Conservation (phyloP, 1,140 invertebrate species). For the Diorhabda elongata region DNA sequence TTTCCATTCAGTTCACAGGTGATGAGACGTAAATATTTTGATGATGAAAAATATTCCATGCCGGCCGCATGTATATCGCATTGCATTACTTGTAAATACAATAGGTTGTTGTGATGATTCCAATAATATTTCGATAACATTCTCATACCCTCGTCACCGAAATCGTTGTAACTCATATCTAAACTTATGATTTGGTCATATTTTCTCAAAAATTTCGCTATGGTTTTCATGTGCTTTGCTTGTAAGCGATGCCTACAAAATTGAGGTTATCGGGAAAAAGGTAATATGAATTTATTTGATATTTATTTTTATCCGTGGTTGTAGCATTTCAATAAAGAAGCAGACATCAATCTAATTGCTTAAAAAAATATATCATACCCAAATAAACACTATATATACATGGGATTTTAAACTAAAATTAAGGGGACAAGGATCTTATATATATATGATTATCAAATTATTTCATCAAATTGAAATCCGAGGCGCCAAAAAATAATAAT, state of each 20-base stretch:
- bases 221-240: conserved; percentile 49
- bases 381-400: no score
- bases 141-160: conserved; percentile 52
- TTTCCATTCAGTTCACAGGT: conserved; percentile 50
- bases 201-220: conserved; percentile 49
- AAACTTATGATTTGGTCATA: conserved; percentile 49
- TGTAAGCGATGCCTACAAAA: conserved; percentile 44
- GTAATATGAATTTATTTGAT: no score
- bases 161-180: conserved; percentile 54
- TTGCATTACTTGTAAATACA: conserved; percentile 53
- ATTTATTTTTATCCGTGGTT: no score
- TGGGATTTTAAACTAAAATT: no score
- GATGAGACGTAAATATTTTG: conserved; percentile 46
- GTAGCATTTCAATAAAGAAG: no score
- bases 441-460: no score
- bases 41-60: conserved; percentile 30
- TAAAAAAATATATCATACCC: no score
- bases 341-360: no score
- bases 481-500: no score
- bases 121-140: conserved; percentile 43
- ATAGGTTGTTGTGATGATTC: conserved; percentile 41
- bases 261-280: conserved; percentile 27
- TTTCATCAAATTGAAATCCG: no score
- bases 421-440: no score
- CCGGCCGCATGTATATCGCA: conserved; percentile 50